Conservation (phyloP, 2,113 vertebrate genomes). For the Telmatochromis sp. region DNA sequence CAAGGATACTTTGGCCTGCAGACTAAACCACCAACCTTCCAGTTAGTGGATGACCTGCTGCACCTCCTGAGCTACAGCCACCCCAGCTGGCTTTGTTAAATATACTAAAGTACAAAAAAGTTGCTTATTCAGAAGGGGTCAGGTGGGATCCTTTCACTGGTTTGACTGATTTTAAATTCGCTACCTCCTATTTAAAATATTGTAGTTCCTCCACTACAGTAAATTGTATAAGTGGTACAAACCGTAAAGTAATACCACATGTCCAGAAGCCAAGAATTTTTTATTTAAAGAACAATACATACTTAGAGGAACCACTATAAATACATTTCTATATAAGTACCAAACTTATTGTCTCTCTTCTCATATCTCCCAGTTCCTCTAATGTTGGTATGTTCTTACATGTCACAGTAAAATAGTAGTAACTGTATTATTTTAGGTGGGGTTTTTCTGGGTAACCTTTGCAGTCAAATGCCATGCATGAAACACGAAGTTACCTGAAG, state of each 20-base stretch:
- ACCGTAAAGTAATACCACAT: background rate
- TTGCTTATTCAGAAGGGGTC: background rate
- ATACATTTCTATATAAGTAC: background rate
- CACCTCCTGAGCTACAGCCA: background rate
- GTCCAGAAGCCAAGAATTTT: background rate
- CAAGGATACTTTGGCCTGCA: background rate
- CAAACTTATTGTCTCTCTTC: background rate
- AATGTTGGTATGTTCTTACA: background rate
- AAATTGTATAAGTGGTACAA: background rate
- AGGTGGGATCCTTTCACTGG: rapidly evolving
- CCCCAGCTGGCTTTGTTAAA: background rate
- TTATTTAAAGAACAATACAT: background rate
- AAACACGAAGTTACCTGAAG: background rate
- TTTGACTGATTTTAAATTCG: background rate
- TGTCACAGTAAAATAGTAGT: background rate
- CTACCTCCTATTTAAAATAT: background rate
- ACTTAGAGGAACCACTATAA: background rate
- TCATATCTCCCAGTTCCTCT: background rate
- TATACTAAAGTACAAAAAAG: background rate
- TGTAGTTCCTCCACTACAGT: background rate
- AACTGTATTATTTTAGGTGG: background rate
- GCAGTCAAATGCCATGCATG: background rate
- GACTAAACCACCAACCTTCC: background rate
- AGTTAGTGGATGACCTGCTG: background rate
- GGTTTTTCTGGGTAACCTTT: background rate